phyloP scores from a whole-genome alignment of 2,888 invertebrate genomes.

The Ceraclea dissimilis region DNA sequence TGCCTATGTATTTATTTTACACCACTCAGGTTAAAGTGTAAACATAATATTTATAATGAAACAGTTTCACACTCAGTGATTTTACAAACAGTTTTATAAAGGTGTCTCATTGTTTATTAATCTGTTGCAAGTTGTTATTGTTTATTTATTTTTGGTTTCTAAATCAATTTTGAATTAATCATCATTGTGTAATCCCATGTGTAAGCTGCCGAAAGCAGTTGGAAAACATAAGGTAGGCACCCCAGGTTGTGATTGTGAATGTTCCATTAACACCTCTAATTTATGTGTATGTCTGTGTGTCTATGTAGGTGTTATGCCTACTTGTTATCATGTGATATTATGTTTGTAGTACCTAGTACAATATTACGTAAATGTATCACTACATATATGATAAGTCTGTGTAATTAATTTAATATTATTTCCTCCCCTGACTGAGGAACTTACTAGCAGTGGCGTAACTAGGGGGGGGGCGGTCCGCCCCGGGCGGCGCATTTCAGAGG shows the following conservation, averaged over 20 bases:
- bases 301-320: not conserved
- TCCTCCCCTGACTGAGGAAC: no score
- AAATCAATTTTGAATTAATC: conserved; percentile 17
- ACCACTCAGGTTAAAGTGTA: no score
- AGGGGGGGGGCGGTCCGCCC: no score
- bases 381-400: no score
- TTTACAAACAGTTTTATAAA: conserved; percentile 13
- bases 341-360: no score
- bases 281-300: conserved; percentile 23
- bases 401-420: no score
- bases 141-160: conserved; percentile 8
- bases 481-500: no score
- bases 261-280: not conserved
- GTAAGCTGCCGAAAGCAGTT: conserved; percentile 24
- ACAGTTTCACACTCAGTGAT: conserved; percentile 9
- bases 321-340: no score
- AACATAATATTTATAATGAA: no score
- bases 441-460: no score
- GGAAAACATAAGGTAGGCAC: conserved; percentile 25
- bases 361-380: not conserved
- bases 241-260: not conserved
- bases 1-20: no score
- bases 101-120: conserved; percentile 19
- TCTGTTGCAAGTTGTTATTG: conserved; percentile 16
- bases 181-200: conserved; percentile 22